These are phyloP conservation scores for Montifringilla adamsi DNA, from an alignment of 2,113 vertebrate genomes.

Conservation along the genomic window DNA sequence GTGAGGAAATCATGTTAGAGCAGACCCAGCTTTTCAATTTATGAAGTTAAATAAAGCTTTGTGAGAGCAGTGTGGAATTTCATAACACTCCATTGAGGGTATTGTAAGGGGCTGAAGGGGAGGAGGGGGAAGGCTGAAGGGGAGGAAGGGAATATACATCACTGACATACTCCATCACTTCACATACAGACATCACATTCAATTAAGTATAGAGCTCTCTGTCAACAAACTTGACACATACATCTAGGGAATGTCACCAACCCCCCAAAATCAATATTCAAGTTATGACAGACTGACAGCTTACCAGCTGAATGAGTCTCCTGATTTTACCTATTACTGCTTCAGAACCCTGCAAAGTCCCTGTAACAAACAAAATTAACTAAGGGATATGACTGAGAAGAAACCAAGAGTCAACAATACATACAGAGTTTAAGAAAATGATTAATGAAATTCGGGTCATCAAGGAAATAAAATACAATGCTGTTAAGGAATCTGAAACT, in stretches of 20 bases:
- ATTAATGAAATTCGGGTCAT: conserved; percentile 38
- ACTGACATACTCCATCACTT: conserved; percentile 59
- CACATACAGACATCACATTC: conserved; percentile 61
- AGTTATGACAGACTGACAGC: conserved; percentile 69
- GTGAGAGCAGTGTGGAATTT: conserved; percentile 6
- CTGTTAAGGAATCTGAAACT: not conserved
- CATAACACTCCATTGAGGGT: conserved; percentile 3
- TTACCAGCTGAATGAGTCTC: conserved; percentile 58
- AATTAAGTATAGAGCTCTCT: conserved; percentile 70
- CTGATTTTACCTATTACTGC: conserved; percentile 61
- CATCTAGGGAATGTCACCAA: conserved; percentile 66
- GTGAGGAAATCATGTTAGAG: not conserved
- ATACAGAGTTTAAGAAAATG: not conserved
- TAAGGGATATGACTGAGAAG: conserved; percentile 19
- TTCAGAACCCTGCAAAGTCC: conserved; percentile 26
- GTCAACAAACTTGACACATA: conserved; percentile 68
- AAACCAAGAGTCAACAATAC: conserved; percentile 23
- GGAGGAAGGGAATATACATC: conserved; percentile 18
- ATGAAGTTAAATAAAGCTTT: conserved; percentile 46
- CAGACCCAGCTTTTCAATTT: not conserved
- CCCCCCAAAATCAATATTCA: conserved; percentile 68
- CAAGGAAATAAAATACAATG: not conserved
- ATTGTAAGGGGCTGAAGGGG: not conserved
- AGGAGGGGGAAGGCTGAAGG: not conserved
- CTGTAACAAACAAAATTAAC: conserved; percentile 65